Conservation (phyloP, 2,888 invertebrate species). For the Leucania comma region DNA sequence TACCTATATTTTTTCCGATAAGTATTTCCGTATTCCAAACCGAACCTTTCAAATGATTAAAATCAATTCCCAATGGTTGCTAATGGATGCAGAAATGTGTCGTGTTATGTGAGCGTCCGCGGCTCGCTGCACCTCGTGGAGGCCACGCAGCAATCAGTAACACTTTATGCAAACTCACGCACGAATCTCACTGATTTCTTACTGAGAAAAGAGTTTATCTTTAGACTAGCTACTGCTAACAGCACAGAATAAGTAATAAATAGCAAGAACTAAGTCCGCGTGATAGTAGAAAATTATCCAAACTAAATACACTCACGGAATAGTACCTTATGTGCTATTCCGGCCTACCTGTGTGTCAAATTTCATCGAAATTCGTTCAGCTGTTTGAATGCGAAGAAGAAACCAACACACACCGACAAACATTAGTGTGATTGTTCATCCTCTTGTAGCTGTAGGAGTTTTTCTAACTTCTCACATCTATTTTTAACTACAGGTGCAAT, state of each 20-base stretch:
- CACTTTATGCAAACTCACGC: conserved; percentile 53
- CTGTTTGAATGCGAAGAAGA: too few species aligned
- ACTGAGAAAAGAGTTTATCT: conserved; percentile 21
- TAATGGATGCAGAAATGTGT: conserved; percentile 42
- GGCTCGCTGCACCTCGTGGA: conserved; percentile 34
- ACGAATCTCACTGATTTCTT: conserved; percentile 7
- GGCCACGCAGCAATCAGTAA: conserved; percentile 36
- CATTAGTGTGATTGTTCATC: neutral
- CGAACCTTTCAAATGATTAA: conserved; percentile 41
- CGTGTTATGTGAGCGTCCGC: conserved; percentile 43
- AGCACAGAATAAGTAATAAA: too few species aligned
- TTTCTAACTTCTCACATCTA: conserved; percentile 38
- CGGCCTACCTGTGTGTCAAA: too few species aligned
- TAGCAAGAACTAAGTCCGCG: too few species aligned
- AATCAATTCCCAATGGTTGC: conserved; percentile 26
- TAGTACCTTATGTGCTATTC: too few species aligned
- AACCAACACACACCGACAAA: too few species aligned
- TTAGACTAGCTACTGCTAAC: neutral
- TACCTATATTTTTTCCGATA: neutral
- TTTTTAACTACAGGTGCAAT: conserved; percentile 45
- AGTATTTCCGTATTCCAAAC: conserved; percentile 17
- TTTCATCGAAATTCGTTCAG: too few species aligned
- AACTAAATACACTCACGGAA: too few species aligned
- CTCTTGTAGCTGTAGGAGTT: conserved; percentile 7
- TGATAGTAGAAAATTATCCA: too few species aligned